A percentile compares a stretch with the other conserved stretches of the same genome.
phyloP scores from a whole-genome alignment of 2,888 invertebrate genomes.

The Epicampocera succincta region DNA sequence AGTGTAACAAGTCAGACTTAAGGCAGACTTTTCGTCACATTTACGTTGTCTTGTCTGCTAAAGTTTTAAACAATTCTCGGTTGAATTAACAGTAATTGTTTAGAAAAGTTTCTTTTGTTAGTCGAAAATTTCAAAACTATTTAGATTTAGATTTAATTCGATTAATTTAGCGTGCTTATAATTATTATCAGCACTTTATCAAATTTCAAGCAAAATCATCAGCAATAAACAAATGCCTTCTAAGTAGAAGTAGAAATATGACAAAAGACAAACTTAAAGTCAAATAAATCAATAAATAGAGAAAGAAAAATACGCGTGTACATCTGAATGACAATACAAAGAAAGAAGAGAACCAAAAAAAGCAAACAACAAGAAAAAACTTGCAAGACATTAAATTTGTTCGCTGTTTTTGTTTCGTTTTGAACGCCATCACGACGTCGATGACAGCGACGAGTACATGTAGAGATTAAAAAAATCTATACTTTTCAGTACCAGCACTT shows the following conservation, averaged over 20 bases:
- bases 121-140: too few species aligned
- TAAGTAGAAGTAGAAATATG: conserved; percentile 5
- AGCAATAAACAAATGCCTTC: conserved; percentile 17
- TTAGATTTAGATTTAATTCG: too few species aligned
- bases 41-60: too few species aligned
- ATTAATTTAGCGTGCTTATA: not conserved
- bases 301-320: conserved; percentile 13
- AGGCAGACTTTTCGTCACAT: too few species aligned
- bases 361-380: conserved; percentile 5
- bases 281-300: conserved; percentile 66
- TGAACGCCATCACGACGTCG: conserved; percentile 15
- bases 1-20: too few species aligned
- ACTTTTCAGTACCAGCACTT: not conserved
- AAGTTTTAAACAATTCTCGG: too few species aligned
- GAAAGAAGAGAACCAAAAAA: not conserved
- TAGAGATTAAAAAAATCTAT: conserved; percentile 24
- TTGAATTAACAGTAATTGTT: too few species aligned
- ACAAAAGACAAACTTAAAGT: conserved; percentile 44
- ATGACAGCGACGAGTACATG: not conserved
- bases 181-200: conserved; percentile 6
- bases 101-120: too few species aligned
- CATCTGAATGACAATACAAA: conserved; percentile 13
- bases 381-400: conserved; percentile 37
- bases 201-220: conserved; percentile 4
- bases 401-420: not conserved